phyloP scores from a whole-genome alignment of 2,797 vertebrate species.

The Liasis olivaceus region DNA sequence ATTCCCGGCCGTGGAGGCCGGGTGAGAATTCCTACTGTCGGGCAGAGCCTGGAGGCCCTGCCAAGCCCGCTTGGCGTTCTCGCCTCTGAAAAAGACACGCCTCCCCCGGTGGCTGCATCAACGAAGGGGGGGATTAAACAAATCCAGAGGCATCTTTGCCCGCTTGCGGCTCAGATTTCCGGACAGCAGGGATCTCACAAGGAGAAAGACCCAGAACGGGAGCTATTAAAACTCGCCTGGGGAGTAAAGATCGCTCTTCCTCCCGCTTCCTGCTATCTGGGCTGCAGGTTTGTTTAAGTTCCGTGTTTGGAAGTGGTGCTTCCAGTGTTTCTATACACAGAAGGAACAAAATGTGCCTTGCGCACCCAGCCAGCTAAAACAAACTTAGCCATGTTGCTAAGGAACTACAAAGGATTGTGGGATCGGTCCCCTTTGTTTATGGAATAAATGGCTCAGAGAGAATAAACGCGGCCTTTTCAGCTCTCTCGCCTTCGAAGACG shows the following conservation, averaged over 20 bases:
- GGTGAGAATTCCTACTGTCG: background rate
- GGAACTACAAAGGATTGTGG: conserved; percentile 53
- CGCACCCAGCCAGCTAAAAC: background rate
- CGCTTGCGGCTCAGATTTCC: background rate
- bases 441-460: conserved; percentile 62
- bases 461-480: conserved; percentile 54
- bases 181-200: background rate
- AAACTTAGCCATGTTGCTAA: conserved; percentile 64
- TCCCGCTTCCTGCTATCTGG: background rate
- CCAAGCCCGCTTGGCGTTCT: background rate
- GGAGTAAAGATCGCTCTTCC: fast-evolving
- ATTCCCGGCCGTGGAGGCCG: background rate
- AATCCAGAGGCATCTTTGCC: background rate
- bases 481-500: conserved; percentile 45
- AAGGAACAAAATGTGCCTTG: conserved; percentile 18
- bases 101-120: too few relatives aligned
- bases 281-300: conserved; percentile 17
- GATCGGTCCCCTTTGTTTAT: conserved; percentile 56
- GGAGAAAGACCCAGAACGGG: background rate
- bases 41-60: too few relatives aligned
- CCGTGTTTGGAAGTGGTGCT: background rate
- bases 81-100: background rate
- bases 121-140: background rate
- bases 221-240: background rate
- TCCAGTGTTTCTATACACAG: conserved; percentile 41